These are phyloP conservation scores for Coendou prehensilis DNA, from an alignment of 2,797 vertebrate species.

Conservation along the genomic window DNA sequence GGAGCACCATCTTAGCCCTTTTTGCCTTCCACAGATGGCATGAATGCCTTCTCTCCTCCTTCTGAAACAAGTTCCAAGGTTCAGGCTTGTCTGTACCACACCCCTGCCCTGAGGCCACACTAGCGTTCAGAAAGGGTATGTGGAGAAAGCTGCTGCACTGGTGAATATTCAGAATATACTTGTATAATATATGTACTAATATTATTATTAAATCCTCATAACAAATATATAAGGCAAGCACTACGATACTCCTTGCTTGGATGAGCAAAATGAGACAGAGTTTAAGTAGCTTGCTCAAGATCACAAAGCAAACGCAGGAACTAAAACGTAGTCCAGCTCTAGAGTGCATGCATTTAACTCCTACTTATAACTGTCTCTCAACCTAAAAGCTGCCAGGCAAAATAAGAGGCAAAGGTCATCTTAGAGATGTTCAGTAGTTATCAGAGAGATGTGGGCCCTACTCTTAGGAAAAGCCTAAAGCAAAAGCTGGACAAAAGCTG, in stretches of 20 bases:
- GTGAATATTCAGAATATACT: background rate
- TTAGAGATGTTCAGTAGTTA: background rate
- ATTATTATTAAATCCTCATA: background rate
- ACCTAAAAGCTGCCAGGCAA: background rate
- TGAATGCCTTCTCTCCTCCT: background rate
- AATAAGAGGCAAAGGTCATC: slow-evolving; percentile 1
- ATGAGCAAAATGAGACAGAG: background rate
- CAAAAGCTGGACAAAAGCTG: background rate
- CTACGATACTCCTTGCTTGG: background rate
- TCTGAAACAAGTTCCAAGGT: background rate
- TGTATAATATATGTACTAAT: background rate
- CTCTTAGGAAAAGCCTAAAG: background rate
- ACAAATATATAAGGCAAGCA: background rate
- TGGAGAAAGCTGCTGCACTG: background rate
- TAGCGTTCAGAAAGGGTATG: background rate
- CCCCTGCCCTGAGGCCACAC: background rate
- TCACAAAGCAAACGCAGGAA: slow-evolving; percentile 11
- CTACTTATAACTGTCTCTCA: background rate
- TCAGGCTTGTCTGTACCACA: background rate
- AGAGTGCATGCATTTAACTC: background rate
- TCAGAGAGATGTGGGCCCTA: background rate
- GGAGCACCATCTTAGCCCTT: background rate
- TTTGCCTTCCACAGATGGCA: background rate
- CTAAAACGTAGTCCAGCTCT: background rate
- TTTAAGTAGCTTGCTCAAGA: background rate